Percentiles rank a stretch among this genome's conserved stretches.
Conservation (phyloP, 64 coral and sea anemone genomes). For the Dendronephthya gigantea region DNA sequence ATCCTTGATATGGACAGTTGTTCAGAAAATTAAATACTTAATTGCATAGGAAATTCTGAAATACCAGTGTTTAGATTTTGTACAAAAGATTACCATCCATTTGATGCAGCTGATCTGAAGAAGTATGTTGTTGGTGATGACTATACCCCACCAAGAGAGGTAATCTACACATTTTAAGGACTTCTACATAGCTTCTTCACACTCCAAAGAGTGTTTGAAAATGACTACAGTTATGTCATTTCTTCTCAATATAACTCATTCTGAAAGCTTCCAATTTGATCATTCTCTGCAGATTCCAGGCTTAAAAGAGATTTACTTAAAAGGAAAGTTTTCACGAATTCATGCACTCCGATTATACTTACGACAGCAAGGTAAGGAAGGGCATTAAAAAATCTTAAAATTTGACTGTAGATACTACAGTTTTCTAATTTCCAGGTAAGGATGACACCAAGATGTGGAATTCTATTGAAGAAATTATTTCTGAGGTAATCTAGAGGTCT, state of each 20-base stretch:
- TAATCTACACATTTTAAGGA: not conserved
- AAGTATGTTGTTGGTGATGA: constrained; percentile 83
- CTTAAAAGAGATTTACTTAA: not conserved
- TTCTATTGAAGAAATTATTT: constrained; percentile 60
- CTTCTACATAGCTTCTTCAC: too few relatives aligned
- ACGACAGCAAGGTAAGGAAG: not conserved
- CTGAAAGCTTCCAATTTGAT: too few relatives aligned
- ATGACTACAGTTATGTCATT: too few relatives aligned
- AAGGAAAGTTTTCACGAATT: constrained; percentile 4
- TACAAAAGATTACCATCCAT: constrained; percentile 54
- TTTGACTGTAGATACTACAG: not conserved
- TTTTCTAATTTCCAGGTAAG: constrained; percentile 39
- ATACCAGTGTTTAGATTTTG: too few relatives aligned
- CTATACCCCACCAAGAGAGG: constrained; percentile 78
- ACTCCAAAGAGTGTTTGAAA: too few relatives aligned
- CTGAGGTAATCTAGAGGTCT: constrained; percentile 53
- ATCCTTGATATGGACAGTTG: not conserved
- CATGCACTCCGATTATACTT: not conserved
- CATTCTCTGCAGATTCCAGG: not conserved
- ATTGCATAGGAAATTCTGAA: too few relatives aligned
- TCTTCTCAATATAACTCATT: too few relatives aligned
- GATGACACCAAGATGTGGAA: constrained; percentile 78
- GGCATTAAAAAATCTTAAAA: not conserved
- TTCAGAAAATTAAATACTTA: not conserved
- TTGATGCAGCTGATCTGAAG: constrained; percentile 51